A percentile compares a stretch with the other conserved stretches of the same genome.
phyloP scores from a whole-genome alignment of 2,888 invertebrate species.

The Hipparchia semele region DNA sequence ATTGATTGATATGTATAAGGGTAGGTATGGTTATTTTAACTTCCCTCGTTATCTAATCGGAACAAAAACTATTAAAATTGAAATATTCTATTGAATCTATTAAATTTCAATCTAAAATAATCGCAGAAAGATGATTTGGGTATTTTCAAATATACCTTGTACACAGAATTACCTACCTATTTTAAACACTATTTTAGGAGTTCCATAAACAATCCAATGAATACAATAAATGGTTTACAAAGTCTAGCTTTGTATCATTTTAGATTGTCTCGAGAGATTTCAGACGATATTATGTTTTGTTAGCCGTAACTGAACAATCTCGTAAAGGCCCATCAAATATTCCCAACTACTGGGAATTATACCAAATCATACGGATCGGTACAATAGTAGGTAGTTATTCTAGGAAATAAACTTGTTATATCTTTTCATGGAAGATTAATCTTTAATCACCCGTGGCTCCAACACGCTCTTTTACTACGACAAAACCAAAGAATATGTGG shows the following conservation, averaged over 20 bases:
- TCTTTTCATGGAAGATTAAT: background rate
- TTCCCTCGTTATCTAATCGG: too few relatives aligned
- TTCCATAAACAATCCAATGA: background rate
- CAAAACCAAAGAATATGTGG: too few relatives aligned
- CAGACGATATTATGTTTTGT: background rate
- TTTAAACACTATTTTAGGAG: background rate
- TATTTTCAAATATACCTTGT: too few relatives aligned
- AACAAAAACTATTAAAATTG: too few relatives aligned
- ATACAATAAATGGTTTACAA: background rate
- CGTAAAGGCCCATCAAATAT: too few relatives aligned
- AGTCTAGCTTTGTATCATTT: background rate
- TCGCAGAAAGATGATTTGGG: too few relatives aligned
- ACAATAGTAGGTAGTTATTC: background rate
- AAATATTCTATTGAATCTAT: too few relatives aligned
- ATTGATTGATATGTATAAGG: too few relatives aligned
- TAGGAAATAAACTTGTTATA: background rate
- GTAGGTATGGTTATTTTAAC: too few relatives aligned
- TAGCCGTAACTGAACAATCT: background rate
- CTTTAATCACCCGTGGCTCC: background rate
- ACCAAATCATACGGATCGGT: background rate
- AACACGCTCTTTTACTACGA: background rate
- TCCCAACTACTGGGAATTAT: background rate
- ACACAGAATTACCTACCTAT: too few relatives aligned
- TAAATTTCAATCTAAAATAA: too few relatives aligned
- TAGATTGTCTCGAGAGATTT: conserved; percentile 5